These are phyloP conservation scores for Pogonophryne albipinna DNA, from an alignment of 2,797 vertebrate genomes.

Conservation along the genomic window DNA sequence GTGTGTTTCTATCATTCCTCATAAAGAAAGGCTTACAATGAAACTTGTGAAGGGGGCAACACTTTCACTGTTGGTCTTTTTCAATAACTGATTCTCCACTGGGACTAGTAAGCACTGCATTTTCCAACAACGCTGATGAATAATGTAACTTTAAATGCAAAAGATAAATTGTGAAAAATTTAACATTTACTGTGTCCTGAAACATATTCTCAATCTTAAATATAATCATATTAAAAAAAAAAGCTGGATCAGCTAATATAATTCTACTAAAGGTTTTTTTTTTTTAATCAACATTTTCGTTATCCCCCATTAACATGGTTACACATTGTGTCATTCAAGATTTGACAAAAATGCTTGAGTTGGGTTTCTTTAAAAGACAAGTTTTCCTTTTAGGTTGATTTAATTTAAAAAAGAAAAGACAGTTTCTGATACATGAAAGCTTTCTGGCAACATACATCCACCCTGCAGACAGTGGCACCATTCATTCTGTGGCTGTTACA, in stretches of 20 bases:
- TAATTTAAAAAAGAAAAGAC: slow-evolving; percentile 21
- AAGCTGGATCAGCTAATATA: slow-evolving; percentile 36
- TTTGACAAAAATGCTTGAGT: slow-evolving; percentile 38
- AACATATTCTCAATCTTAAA: neutral
- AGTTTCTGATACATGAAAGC: slow-evolving; percentile 28
- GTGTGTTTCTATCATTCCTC: slow-evolving; percentile 58
- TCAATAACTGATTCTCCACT: slow-evolving; percentile 69
- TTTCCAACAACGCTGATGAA: slow-evolving; percentile 67
- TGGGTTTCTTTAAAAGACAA: slow-evolving; percentile 48
- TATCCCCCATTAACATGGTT: slow-evolving; percentile 62
- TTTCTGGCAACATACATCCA: slow-evolving; percentile 32
- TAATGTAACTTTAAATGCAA: slow-evolving; percentile 49
- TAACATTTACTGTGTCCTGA: neutral
- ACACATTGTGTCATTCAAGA: slow-evolving; percentile 41
- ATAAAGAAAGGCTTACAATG: slow-evolving; percentile 68
- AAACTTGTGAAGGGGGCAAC: slow-evolving; percentile 64
- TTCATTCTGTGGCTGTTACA: slow-evolving; percentile 62
- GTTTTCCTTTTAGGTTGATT: slow-evolving; percentile 53
- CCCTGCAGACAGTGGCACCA: slow-evolving; percentile 34
- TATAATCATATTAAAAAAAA: slow-evolving; percentile 21
- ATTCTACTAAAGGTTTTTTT: slow-evolving; percentile 23
- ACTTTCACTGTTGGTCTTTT: slow-evolving; percentile 65
- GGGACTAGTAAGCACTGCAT: slow-evolving; percentile 68
- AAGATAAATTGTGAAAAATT: slow-evolving; percentile 35
- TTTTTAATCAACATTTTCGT: slow-evolving; percentile 17